These are phyloP conservation scores for Agapetus fuscipes DNA, from an alignment of 2,888 invertebrate species.

Conservation along the genomic window DNA sequence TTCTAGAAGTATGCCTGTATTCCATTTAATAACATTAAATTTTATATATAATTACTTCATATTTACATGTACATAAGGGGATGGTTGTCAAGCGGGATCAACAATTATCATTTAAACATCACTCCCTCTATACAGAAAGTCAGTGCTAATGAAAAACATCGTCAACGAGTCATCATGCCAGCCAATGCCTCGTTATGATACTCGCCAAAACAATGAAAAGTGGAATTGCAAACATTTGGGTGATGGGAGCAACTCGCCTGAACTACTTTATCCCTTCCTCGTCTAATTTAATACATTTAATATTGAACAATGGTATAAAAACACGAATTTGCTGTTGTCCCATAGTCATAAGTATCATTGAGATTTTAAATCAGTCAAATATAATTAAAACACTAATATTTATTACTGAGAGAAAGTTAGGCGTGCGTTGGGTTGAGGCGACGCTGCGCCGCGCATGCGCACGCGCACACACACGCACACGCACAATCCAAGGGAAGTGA, in stretches of 20 bases:
- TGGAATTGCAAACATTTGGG: too few relatives aligned
- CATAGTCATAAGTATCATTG: conserved; percentile 1
- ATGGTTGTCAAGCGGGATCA: neutral
- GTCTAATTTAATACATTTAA: neutral
- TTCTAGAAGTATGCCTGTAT: conserved; percentile 12
- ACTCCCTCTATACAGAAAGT: too few relatives aligned
- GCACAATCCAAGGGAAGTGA: too few relatives aligned
- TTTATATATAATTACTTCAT: neutral
- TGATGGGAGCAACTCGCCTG: too few relatives aligned
- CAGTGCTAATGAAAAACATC: too few relatives aligned
- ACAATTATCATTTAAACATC: neutral
- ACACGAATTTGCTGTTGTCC: neutral
- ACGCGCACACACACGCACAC: neutral
- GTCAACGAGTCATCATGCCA: too few relatives aligned
- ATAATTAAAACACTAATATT: too few relatives aligned
- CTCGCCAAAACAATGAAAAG: too few relatives aligned
- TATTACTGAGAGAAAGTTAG: too few relatives aligned
- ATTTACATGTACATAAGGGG: conserved; percentile 7
- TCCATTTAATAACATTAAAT: conserved; percentile 2
- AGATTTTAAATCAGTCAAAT: conserved; percentile 2
- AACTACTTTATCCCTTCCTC: too few relatives aligned
- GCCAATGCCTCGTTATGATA: too few relatives aligned
- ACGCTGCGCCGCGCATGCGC: neutral
- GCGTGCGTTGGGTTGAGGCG: too few relatives aligned
- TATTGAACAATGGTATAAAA: neutral